Conservation (phyloP, 2,797 vertebrate species). For the Micrastur ruficollis region DNA sequence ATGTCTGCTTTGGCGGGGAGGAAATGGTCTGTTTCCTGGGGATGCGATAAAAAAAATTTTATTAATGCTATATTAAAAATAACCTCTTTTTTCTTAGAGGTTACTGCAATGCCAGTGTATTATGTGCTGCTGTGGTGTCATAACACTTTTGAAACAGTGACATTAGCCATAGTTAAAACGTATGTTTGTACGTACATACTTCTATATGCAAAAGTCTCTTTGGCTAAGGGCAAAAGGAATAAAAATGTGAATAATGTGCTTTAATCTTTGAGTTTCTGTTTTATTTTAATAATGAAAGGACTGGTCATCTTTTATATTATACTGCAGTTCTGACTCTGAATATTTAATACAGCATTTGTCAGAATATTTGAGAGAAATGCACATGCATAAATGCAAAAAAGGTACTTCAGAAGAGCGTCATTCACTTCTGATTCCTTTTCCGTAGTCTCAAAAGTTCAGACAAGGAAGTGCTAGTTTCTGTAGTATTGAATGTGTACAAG, state of each 20-base stretch:
- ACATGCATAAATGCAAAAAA: neutral
- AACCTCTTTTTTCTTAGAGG: neutral
- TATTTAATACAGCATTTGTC: conserved; percentile 1
- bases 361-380: conserved; percentile 18
- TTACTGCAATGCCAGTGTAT: neutral
- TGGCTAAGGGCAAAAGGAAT: neutral
- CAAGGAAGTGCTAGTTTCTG: neutral
- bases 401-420: neutral
- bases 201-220: neutral
- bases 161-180: neutral
- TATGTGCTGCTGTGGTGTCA: neutral
- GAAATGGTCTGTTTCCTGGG: neutral
- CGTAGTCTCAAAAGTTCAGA: neutral
- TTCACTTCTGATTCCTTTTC: neutral
- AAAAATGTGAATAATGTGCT: neutral
- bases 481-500: neutral
- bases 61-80: neutral
- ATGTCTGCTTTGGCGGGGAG: neutral
- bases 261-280: neutral
- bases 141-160: neutral
- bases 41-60: neutral
- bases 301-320: neutral
- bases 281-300: conserved; percentile 22
- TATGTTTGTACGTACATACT: neutral
- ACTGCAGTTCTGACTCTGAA: neutral